A percentile compares a stretch with the other conserved stretches of the same genome.
Evolutionary conservation across 92 coral and sea anemone genomes (phyloP).

Genomic region (Heliopora coerulea): DNA sequence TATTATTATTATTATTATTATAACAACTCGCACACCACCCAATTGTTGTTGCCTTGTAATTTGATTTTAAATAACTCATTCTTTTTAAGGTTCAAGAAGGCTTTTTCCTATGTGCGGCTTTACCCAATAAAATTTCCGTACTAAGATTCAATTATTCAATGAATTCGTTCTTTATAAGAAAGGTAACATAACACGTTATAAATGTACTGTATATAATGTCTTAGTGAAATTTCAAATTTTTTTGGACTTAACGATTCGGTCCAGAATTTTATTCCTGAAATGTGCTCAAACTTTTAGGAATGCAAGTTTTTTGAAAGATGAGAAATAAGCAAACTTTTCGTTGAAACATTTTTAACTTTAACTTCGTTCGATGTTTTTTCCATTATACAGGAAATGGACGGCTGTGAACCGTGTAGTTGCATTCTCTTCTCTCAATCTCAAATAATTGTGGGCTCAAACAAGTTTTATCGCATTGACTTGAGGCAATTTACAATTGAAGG

Average conservation of each 20-base stretch:
- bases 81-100: slow-evolving; percentile 73
- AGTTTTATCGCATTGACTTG: slow-evolving; percentile 82
- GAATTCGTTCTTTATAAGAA: slow-evolving; percentile 82
- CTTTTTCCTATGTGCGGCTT: slow-evolving; percentile 78
- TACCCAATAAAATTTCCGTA: slow-evolving; percentile 81
- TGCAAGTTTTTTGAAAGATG: too few species aligned
- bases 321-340: too few species aligned
- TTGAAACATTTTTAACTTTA: background rate
- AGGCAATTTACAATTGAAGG: slow-evolving; percentile 83
- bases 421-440: slow-evolving; percentile 72
- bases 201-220: too few species aligned
- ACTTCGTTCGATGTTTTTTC: background rate
- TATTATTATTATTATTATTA: too few species aligned
- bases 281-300: too few species aligned
- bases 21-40: background rate
- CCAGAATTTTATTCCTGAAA: too few species aligned
- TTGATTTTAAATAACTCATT: too few species aligned
- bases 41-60: background rate
- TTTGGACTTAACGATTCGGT: too few species aligned
- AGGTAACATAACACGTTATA: too few species aligned
- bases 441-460: slow-evolving; percentile 92
- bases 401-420: slow-evolving; percentile 96
- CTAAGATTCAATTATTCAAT: slow-evolving; percentile 85
- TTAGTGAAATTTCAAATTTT: too few species aligned
- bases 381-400: slow-evolving; percentile 75